Evolutionary conservation across 2,113 vertebrate species (phyloP).

Genomic region (Lophochroa leadbeateri): DNA sequence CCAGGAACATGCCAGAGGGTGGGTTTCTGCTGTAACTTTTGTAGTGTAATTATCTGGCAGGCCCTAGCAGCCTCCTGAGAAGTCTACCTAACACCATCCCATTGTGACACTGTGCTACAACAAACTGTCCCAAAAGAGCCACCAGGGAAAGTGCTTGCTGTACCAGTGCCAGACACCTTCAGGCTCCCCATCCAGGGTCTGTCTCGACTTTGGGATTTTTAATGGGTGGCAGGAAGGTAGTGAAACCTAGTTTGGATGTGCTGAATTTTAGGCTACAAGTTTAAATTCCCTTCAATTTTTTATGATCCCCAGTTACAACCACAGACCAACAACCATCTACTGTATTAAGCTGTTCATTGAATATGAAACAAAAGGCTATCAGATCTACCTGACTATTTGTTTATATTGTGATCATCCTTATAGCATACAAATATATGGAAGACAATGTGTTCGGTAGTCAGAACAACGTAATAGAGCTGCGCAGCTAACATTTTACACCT

Average conservation of each 20-base stretch:
- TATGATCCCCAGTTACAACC: background rate
- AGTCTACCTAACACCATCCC: background rate
- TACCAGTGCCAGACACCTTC: background rate
- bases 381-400: background rate
- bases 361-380: background rate
- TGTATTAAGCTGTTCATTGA: background rate
- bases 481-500: background rate
- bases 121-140: background rate
- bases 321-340: background rate
- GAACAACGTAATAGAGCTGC: background rate
- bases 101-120: background rate
- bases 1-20: background rate
- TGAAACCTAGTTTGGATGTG: background rate
- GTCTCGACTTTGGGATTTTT: background rate
- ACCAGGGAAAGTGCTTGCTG: background rate
- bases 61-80: background rate
- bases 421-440: background rate
- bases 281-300: background rate
- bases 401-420: background rate
- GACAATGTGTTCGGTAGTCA: background rate
- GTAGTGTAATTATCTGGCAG: background rate
- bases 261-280: background rate
- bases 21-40: background rate
- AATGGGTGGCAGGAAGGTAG: background rate
- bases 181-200: background rate